phyloP scores from a whole-genome alignment of 2,888 invertebrate species.

The Harmothoe impar region DNA sequence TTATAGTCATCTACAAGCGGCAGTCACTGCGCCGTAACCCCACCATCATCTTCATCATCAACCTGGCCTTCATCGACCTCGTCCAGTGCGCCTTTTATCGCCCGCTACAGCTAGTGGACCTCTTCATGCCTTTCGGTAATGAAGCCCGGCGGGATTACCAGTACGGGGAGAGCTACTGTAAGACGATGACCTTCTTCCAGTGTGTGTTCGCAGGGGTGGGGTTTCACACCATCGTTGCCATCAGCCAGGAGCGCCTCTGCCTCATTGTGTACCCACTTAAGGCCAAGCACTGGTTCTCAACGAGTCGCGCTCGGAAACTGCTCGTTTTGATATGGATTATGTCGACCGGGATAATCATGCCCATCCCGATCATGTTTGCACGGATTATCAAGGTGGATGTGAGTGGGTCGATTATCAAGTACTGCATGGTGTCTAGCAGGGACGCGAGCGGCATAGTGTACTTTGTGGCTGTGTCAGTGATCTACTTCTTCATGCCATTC shows the following conservation, averaged over 20 bases:
- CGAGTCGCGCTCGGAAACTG: constrained; percentile 84
- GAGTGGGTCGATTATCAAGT: constrained; percentile 25
- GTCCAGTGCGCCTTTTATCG: constrained; percentile 56
- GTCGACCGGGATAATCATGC: constrained; percentile 74
- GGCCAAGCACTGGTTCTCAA: constrained; percentile 84
- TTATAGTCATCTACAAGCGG: constrained; percentile 61
- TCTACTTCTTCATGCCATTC: constrained; percentile 66
- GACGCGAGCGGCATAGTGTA: constrained; percentile 27
- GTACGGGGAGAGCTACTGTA: constrained; percentile 13
- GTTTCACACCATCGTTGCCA: constrained; percentile 67
- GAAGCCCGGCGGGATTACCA: not conserved
- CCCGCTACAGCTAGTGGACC: constrained; percentile 65
- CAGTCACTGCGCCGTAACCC: constrained; percentile 51
- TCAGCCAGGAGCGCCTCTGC: constrained; percentile 65
- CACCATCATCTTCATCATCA: constrained; percentile 67
- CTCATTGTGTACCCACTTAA: constrained; percentile 85
- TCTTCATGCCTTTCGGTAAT: constrained; percentile 53
- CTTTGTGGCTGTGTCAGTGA: constrained; percentile 31
- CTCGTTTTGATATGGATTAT: constrained; percentile 84
- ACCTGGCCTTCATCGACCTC: constrained; percentile 69
- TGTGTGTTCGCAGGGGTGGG: constrained; percentile 65
- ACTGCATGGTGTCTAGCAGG: constrained; percentile 45
- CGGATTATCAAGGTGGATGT: not conserved
- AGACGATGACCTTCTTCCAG: constrained; percentile 61
- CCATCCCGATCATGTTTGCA: constrained; percentile 64